Evolutionary conservation across 2,888 invertebrate genomes (phyloP).

Genomic region (Eupithecia subumbrata): DNA sequence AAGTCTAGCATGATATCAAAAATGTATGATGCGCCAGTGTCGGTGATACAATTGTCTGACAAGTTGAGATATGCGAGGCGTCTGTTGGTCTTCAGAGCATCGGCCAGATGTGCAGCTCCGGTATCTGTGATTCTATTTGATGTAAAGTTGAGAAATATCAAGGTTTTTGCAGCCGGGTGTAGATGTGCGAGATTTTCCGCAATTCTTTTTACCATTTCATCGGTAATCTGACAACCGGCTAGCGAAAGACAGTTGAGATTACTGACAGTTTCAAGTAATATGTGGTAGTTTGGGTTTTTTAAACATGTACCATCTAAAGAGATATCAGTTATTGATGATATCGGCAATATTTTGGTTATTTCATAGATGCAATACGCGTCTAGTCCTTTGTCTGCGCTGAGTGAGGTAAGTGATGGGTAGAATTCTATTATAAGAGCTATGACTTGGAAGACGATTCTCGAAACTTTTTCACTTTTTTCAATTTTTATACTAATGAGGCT

Average conservation of each 20-base stretch:
- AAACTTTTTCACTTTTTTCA: neutral
- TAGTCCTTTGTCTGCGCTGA: neutral
- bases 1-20: neutral
- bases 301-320: neutral
- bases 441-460: neutral
- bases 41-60: neutral
- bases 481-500: neutral
- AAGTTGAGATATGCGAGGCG: neutral
- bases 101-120: neutral
- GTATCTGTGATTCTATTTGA: constrained; percentile 4
- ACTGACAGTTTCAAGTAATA: constrained; percentile 2
- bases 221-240: neutral
- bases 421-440: neutral
- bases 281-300: neutral
- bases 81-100: constrained; percentile 3
- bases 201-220: neutral
- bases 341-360: constrained; percentile 1
- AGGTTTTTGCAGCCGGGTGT: neutral
- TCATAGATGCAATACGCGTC: neutral
- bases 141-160: constrained; percentile 4
- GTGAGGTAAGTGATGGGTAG: neutral
- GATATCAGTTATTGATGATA: neutral
- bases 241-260: constrained; percentile 4
- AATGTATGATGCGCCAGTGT: neutral
- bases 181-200: neutral